These are phyloP conservation scores for Watsonalla binaria DNA, from an alignment of 2,888 invertebrate genomes.

Conservation along the genomic window DNA sequence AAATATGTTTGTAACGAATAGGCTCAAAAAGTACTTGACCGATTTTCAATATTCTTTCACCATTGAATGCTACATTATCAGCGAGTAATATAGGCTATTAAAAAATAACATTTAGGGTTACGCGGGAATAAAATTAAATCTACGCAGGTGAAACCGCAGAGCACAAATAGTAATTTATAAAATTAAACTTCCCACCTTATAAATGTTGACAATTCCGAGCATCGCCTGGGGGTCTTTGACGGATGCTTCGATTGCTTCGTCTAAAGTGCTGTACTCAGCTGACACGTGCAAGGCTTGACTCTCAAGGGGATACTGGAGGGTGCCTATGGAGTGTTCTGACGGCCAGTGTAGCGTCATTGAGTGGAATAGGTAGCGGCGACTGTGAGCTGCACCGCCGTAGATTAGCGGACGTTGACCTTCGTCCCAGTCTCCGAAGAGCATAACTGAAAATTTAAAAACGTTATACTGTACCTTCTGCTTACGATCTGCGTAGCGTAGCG, in stretches of 20 bases:
- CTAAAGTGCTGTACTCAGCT: constrained; percentile 41
- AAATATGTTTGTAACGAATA: too few relatives aligned
- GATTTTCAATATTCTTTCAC: too few relatives aligned
- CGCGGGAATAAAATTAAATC: too few relatives aligned
- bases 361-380: constrained; percentile 56
- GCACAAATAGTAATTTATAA: too few relatives aligned
- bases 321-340: constrained; percentile 52
- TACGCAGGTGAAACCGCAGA: too few relatives aligned
- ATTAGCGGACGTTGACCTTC: constrained; percentile 34
- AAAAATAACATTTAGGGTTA: too few relatives aligned
- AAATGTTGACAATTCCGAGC: constrained; percentile 49
- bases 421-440: constrained; percentile 43
- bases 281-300: constrained; percentile 50
- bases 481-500: neutral
- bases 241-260: constrained; percentile 38
- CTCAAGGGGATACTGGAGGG: constrained; percentile 49
- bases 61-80: too few relatives aligned
- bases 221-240: constrained; percentile 45
- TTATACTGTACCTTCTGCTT: neutral
- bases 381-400: constrained; percentile 55
- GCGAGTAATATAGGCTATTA: too few relatives aligned
- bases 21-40: too few relatives aligned
- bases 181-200: constrained; percentile 47
- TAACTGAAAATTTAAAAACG: constrained; percentile 31
- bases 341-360: constrained; percentile 51